Evolutionary conservation across 1,140 invertebrate species (phyloP).

Genomic region (Adelges cooleyi): DNA sequence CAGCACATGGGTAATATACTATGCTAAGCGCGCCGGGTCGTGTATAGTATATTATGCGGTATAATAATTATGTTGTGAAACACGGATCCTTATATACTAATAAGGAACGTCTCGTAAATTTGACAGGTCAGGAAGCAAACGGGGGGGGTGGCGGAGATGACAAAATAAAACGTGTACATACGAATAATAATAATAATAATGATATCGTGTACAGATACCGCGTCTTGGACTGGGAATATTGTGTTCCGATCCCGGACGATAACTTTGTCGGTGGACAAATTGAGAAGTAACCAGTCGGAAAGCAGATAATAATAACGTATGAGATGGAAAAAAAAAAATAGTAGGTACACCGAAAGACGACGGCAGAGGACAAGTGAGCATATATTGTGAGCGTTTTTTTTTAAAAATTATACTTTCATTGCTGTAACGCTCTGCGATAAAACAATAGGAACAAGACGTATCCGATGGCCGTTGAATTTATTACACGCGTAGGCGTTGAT

Average conservation of each 20-base stretch:
- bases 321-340: too few species aligned
- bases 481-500: too few species aligned
- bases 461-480: too few species aligned
- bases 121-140: constrained; percentile 1
- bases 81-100: constrained; percentile 19
- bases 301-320: too few species aligned
- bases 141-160: too few species aligned
- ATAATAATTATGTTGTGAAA: constrained; percentile 26
- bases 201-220: neutral
- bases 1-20: neutral
- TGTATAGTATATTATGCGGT: neutral
- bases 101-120: constrained; percentile 26
- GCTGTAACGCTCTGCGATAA: too few species aligned
- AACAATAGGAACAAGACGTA: too few species aligned
- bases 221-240: neutral
- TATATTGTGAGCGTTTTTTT: too few species aligned
- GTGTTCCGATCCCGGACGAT: constrained; percentile 2
- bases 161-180: neutral
- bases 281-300: neutral
- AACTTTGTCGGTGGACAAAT: constrained; percentile 21
- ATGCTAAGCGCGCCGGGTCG: neutral
- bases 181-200: neutral
- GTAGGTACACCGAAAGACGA: too few species aligned
- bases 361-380: too few species aligned
- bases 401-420: too few species aligned